These are phyloP conservation scores for Pholis gunnellus DNA, from an alignment of 2,113 vertebrate species.

Conservation along the genomic window DNA sequence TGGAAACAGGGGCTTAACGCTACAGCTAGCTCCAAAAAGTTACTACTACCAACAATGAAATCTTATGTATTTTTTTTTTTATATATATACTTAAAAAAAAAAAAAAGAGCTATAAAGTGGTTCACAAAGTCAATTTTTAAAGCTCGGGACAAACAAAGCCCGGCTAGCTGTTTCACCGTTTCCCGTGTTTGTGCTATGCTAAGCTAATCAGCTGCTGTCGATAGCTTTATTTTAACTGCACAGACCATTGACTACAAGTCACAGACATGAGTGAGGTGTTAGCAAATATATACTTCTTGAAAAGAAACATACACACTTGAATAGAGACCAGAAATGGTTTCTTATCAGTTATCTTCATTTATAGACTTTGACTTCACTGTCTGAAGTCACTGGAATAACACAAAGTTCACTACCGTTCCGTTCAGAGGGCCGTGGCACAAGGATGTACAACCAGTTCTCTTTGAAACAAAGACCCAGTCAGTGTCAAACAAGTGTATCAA, in stretches of 20 bases:
- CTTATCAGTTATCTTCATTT: too few species aligned
- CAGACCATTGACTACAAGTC: neutral
- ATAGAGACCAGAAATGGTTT: neutral
- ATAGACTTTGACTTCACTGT: neutral
- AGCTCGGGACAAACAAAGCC: neutral
- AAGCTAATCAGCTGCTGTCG: neutral
- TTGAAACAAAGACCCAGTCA: neutral
- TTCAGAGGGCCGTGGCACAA: neutral
- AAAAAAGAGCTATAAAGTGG: too few species aligned
- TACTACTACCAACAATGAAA: too few species aligned
- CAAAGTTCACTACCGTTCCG: neutral
- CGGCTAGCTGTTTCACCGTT: neutral
- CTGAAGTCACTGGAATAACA: neutral
- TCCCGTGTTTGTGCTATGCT: neutral
- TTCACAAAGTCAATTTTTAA: too few species aligned
- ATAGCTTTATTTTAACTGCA: neutral
- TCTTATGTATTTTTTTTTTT: too few species aligned
- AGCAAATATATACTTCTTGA: too few species aligned
- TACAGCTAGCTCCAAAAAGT: too few species aligned
- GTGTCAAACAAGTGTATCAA: conserved; percentile 4
- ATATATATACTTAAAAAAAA: too few species aligned
- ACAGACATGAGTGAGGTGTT: too few species aligned
- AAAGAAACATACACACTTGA: too few species aligned
- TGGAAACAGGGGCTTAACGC: neutral
- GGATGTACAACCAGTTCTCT: neutral